Conservation (phyloP, 1,140 invertebrate species). For the Armadillidium nasatum region DNA sequence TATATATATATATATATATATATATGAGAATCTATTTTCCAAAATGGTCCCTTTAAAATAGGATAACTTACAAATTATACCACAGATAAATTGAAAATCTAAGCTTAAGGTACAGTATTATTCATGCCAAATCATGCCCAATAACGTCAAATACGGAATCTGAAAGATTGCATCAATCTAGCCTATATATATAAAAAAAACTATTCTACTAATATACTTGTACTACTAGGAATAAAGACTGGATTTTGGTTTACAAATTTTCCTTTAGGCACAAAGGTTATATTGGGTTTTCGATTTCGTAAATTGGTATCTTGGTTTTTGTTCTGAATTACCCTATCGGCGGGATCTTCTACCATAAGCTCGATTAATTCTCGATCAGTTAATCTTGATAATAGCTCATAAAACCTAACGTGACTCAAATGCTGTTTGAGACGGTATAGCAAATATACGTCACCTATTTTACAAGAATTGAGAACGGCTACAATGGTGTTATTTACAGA, state of each 20-base stretch:
- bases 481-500: conserved; percentile 23
- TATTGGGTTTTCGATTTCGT: conserved; percentile 18
- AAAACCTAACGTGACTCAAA: conserved; percentile 26
- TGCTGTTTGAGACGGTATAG: conserved; percentile 28
- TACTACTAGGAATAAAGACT: conserved; percentile 22
- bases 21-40: no score
- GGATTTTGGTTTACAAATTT: conserved; percentile 20
- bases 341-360: conserved; percentile 25
- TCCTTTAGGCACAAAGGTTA: neutral
- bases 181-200: neutral
- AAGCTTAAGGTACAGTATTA: no score
- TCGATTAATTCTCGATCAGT: conserved; percentile 24
- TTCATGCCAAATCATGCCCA: no score
- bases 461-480: conserved; percentile 24
- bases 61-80: no score
- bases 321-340: conserved; percentile 23
- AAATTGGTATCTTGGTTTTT: conserved; percentile 21
- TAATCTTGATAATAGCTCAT: conserved; percentile 20
- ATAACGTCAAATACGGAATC: no score
- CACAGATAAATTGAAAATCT: no score
- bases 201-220: neutral
- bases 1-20: no score
- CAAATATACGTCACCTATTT: conserved; percentile 28
- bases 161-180: no score
- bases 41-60: no score